phyloP scores from a whole-genome alignment of 2,797 vertebrate species.

The Galaxias olidus region DNA sequence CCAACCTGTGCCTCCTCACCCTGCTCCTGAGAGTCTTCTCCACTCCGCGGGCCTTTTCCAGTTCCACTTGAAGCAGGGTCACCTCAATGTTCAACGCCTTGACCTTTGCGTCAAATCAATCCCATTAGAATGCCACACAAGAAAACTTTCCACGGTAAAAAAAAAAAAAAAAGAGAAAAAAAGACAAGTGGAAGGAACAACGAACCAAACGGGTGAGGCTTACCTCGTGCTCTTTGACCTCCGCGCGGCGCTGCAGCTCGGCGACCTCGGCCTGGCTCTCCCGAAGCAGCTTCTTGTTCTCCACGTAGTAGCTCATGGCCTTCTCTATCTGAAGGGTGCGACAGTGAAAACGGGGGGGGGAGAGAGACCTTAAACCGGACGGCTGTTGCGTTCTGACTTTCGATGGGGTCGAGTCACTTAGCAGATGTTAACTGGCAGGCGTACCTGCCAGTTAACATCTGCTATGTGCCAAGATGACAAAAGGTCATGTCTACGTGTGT shows the following conservation, averaged over 20 bases:
- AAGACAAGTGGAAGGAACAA: no score
- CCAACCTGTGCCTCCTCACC: constrained; percentile 85
- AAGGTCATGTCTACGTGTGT: neutral
- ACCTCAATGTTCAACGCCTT: constrained; percentile 66
- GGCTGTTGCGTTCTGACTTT: no score
- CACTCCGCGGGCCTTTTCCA: constrained; percentile 71
- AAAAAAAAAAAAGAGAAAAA: no score
- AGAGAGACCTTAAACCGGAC: no score
- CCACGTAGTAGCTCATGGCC: constrained; percentile 81
- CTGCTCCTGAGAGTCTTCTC: constrained; percentile 74
- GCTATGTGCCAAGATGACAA: neutral
- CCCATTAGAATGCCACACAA: no score
- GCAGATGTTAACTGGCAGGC: no score
- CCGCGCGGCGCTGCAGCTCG: constrained; percentile 66
- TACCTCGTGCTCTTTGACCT: constrained; percentile 70
- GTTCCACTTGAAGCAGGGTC: constrained; percentile 74
- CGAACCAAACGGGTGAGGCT: no score
- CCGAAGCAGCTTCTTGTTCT: constrained; percentile 87
- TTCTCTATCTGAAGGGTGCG: constrained; percentile 84
- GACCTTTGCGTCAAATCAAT: constrained; percentile 26
- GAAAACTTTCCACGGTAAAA: no score
- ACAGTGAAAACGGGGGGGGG: neutral
- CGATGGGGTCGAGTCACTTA: no score
- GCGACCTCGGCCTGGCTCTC: constrained; percentile 78
- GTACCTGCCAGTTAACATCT: no score